Conservation (phyloP, 2,888 invertebrate species). For the Lamellibrachia columna region DNA sequence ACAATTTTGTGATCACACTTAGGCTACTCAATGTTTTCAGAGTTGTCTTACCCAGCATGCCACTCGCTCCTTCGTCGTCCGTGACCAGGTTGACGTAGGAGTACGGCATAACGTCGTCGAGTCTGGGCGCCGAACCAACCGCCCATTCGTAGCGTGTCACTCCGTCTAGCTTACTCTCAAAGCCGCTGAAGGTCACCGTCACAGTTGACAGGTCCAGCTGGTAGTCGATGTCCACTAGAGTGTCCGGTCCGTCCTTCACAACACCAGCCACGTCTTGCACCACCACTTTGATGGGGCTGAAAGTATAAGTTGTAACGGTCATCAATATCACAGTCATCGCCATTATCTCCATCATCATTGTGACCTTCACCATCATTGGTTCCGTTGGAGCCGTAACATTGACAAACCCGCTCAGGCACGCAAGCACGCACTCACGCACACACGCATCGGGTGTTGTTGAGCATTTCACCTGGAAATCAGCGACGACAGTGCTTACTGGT, state of each 20-base stretch:
- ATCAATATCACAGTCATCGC: no score
- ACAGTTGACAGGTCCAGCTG: slow-evolving; percentile 43
- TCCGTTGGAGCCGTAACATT: no score
- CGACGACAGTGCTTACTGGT: no score
- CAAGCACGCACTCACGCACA: no score
- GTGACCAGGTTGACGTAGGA: not conserved
- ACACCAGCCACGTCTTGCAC: slow-evolving; percentile 37
- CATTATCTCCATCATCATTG: no score
- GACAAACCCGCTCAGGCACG: no score
- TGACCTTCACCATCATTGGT: no score
- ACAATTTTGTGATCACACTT: no score
- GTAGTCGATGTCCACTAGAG: slow-evolving; percentile 44
- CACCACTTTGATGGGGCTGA: slow-evolving; percentile 37
- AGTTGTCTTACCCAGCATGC: not conserved
- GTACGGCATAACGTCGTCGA: slow-evolving; percentile 46
- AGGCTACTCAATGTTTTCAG: no score
- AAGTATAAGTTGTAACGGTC: no score
- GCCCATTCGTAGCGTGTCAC: slow-evolving; percentile 48
- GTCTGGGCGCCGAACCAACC: slow-evolving; percentile 45
- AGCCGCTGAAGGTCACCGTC: slow-evolving; percentile 46
- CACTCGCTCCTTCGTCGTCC: not conserved
- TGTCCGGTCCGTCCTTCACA: slow-evolving; percentile 28
- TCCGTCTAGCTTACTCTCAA: slow-evolving; percentile 46
- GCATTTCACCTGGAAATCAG: no score
- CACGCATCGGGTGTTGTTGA: no score